Evolutionary conservation across 2,888 invertebrate species (phyloP), one percentile per base, ranked within the genome.

Genomic region (Sceliomorpha sp.): DNA sequence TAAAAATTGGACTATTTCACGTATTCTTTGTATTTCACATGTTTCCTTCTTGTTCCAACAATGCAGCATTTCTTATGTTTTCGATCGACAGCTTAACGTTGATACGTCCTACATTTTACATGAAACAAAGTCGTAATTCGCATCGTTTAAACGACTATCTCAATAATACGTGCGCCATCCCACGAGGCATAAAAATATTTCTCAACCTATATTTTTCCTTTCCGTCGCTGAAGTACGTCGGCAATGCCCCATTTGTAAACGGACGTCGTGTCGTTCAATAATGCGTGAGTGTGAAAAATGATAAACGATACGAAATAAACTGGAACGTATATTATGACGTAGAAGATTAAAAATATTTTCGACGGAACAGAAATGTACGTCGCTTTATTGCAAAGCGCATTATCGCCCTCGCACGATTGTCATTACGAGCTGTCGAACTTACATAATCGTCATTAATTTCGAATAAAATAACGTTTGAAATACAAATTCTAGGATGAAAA

Each of bases 231-330:
- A 60, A 29, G 45, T 62, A 62, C 60, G 50, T 6, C 50, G 29
- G 44, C 50, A 37, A 60, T 60, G 50, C 53, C 55, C 45, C 27
- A 51, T 55, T 56, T 39, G 55, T 42, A 48, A 55, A 55, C 53
- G 63, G 39, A 53, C 53, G 45, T 51, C 62, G 62, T 32, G 47
- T 34, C 53, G 64, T 42, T 64, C 64, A 64, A 64, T 64, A 64
- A 64, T 56, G 64, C 64, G 56, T 64, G 40, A 48, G 50, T 42
- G 64, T 44, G 44, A 42, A 56, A 56, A 64, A 64, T 56, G 50
- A 64, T 64, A 64, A 64, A 64, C 56, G 56, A 56, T 44, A 15
- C 31, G 55, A 44, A 44, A 64, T 64, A 56, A 56, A 56, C 36
- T 48, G 64, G 56, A 56, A 50, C 44, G 64, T 56, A 50, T 56